A percentile compares a stretch with the other conserved stretches of the same genome.
Evolutionary conservation across 2,888 invertebrate genomes (phyloP).

Genomic region (Philopedon plagiatum): DNA sequence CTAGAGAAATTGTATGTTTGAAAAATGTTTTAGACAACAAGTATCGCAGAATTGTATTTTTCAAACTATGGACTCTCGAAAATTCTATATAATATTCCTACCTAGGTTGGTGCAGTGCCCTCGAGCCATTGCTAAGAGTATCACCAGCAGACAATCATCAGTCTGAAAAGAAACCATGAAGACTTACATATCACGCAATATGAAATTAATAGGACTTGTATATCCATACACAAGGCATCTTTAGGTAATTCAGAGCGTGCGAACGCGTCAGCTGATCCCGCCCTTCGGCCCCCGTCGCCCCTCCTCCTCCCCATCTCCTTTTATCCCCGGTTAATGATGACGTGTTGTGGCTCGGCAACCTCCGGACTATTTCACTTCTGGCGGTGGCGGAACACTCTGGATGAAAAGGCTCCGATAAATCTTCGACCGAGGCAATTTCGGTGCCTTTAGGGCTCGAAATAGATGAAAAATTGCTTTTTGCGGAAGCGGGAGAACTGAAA

Average conservation of each 20-base stretch:
- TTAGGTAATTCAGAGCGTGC: conserved; percentile 48
- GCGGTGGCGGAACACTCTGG: conserved; percentile 63
- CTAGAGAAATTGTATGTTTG: no score
- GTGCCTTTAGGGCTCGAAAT: conserved; percentile 49
- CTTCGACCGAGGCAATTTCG: conserved; percentile 49
- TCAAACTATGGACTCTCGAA: no score
- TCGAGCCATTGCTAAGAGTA: no score
- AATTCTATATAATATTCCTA: no score
- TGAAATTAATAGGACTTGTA: conserved; percentile 48
- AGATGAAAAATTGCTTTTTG: conserved; percentile 47
- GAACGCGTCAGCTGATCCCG: conserved; percentile 35
- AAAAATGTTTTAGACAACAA: no score
- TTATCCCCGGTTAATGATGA: conserved; percentile 50
- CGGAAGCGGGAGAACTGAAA: neutral
- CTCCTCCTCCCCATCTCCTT: conserved; percentile 5
- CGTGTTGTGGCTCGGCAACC: conserved; percentile 51
- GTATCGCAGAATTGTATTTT: no score
- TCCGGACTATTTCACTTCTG: conserved; percentile 79
- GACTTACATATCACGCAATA: conserved; percentile 33
- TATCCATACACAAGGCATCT: conserved; percentile 49
- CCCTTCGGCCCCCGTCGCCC: conserved; percentile 14
- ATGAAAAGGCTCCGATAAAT: conserved; percentile 48
- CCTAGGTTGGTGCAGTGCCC: no score
- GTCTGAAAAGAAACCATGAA: no score
- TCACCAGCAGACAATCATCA: no score